Conservation (phyloP, 2,888 invertebrate species). For the Hypercompe scribonia region DNA sequence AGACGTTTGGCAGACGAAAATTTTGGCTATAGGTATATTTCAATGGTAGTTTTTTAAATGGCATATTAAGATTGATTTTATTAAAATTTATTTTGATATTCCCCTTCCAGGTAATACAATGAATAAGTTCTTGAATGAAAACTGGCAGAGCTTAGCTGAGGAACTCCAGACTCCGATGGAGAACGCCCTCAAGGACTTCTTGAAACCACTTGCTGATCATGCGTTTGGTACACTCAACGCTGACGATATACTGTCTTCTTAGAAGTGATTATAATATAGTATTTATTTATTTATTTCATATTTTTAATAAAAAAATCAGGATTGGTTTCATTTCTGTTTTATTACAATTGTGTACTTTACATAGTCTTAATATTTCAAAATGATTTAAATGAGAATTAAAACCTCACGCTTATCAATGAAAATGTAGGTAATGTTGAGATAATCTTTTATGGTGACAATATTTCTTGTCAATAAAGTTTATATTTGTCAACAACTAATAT, state of each 20-base stretch:
- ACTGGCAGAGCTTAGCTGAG: constrained; percentile 90
- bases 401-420: too few relatives aligned
- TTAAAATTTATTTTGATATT: background rate
- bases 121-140: constrained; percentile 92
- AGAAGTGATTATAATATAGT: constrained; percentile 15
- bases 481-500: too few relatives aligned
- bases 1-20: background rate
- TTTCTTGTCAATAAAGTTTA: too few relatives aligned
- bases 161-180: constrained; percentile 91
- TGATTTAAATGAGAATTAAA: too few relatives aligned
- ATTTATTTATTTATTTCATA: constrained; percentile 3
- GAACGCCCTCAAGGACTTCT: constrained; percentile 78
- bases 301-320: background rate
- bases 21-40: too few relatives aligned
- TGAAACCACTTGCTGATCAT: constrained; percentile 79
- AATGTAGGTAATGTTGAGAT: too few relatives aligned
- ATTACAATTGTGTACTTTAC: background rate
- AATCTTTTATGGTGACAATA: too few relatives aligned
- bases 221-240: constrained; percentile 75
- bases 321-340: background rate
- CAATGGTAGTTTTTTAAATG: too few relatives aligned
- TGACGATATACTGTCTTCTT: constrained; percentile 69
- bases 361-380: too few relatives aligned
- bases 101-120: constrained; percentile 87
- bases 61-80: background rate